Evolutionary conservation across 2,888 invertebrate species (phyloP).

Genomic region (Drosophila niveifrons): DNA sequence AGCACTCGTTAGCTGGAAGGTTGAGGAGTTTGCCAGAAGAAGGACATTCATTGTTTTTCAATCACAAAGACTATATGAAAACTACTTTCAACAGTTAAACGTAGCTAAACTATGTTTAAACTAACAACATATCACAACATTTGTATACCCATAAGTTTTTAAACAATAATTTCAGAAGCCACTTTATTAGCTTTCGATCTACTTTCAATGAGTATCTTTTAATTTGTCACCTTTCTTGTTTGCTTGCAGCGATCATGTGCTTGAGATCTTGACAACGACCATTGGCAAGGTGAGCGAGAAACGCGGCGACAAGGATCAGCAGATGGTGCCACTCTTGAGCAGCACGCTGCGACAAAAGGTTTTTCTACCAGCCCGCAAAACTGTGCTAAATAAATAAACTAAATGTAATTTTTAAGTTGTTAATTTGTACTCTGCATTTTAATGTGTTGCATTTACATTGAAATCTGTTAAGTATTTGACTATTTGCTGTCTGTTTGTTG

Average conservation of each 20-base stretch:
- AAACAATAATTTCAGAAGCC: too few relatives aligned
- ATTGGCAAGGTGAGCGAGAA: conserved; percentile 66
- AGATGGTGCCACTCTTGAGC: conserved; percentile 76
- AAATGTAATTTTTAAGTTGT: background rate
- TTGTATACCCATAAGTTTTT: too few relatives aligned
- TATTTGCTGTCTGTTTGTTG: too few relatives aligned
- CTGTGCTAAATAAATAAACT: background rate
- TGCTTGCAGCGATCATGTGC: conserved; percentile 74
- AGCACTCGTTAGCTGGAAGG: background rate
- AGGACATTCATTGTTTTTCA: background rate
- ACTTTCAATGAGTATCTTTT: too few relatives aligned
- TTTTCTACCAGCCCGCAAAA: conserved; percentile 72
- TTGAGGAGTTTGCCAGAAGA: background rate
- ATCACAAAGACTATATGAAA: too few relatives aligned
- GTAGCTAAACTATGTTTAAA: too few relatives aligned
- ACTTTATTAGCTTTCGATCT: background rate
- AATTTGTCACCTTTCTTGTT: background rate
- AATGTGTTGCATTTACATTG: too few relatives aligned
- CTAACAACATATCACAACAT: too few relatives aligned
- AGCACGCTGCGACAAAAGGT: conserved; percentile 75
- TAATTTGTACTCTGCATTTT: background rate
- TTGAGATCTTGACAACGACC: conserved; percentile 80
- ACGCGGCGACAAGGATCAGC: conserved; percentile 70
- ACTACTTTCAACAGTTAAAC: too few relatives aligned
- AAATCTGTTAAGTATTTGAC: too few relatives aligned